A percentile compares a stretch with the other conserved stretches of the same genome.
Evolutionary conservation across 1,140 invertebrate genomes (phyloP).

Genomic region (Drosophila arawakana): DNA sequence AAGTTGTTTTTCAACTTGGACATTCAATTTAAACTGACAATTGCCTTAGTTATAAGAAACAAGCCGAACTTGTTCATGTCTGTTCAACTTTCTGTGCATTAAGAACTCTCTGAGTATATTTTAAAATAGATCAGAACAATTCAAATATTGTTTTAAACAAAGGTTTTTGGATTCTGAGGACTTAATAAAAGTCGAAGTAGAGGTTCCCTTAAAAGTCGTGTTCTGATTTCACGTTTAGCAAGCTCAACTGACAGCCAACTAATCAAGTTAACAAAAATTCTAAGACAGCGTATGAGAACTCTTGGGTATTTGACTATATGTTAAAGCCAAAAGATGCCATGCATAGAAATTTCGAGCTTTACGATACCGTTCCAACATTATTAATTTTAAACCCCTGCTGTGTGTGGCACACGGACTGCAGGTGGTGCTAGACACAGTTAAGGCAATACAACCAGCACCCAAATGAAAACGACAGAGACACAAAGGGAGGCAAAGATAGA

Average conservation of each 20-base stretch:
- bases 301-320: conserved; percentile 1
- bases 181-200: not conserved
- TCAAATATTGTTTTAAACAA: too few species aligned
- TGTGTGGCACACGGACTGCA: conserved; percentile 59
- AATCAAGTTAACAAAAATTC: conserved; percentile 59
- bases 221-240: too few species aligned
- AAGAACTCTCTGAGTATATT: not conserved
- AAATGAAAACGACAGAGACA: conserved; percentile 7
- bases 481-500: not conserved
- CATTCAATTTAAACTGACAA: conserved; percentile 9
- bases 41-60: conserved; percentile 4
- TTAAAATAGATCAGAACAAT: not conserved
- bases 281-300: not conserved
- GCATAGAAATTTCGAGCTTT: conserved; percentile 49
- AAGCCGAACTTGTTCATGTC: too few species aligned
- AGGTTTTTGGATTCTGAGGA: too few species aligned
- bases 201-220: too few species aligned
- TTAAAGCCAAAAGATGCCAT: conserved; percentile 18
- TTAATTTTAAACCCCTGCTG: conserved; percentile 81
- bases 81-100: too few species aligned
- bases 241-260: conserved; percentile 26
- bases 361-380: conserved; percentile 60
- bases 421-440: conserved; percentile 45
- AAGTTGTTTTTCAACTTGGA: not conserved
- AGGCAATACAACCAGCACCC: not conserved